Evolutionary conservation across 1,140 invertebrate species (phyloP).

Genomic region (Aphaenogaster ashmeadi): DNA sequence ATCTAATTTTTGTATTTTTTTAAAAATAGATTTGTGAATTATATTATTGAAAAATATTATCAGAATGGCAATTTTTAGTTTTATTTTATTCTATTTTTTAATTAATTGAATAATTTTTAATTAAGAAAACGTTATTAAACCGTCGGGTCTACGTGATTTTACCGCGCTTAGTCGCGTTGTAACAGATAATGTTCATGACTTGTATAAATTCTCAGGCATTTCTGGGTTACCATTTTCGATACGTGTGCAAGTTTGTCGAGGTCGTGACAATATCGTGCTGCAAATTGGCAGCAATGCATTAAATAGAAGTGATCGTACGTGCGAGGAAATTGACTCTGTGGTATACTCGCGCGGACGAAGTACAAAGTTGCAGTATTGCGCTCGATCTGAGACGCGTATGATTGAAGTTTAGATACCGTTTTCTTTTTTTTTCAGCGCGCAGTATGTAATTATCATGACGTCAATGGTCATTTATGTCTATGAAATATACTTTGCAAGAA

Average conservation of each 20-base stretch:
- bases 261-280: slow-evolving; percentile 63
- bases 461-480: slow-evolving; percentile 12
- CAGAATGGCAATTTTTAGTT: neutral
- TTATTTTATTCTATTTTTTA: neutral
- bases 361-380: slow-evolving; percentile 42
- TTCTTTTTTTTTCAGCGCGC: neutral
- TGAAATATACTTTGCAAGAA: slow-evolving; percentile 15
- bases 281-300: slow-evolving; percentile 64
- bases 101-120: slow-evolving; percentile 7
- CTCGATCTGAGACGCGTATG: slow-evolving; percentile 34
- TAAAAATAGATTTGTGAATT: neutral
- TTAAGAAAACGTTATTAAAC: neutral
- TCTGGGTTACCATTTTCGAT: slow-evolving; percentile 57
- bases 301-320: slow-evolving; percentile 66
- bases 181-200: neutral
- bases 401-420: slow-evolving; percentile 52
- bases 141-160: neutral
- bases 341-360: slow-evolving; percentile 43
- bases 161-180: neutral
- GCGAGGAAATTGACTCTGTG: slow-evolving; percentile 54
- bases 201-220: slow-evolving; percentile 33
- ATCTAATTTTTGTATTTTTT: neutral
- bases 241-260: slow-evolving; percentile 61
- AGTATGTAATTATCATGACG: slow-evolving; percentile 46
- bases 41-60: neutral